Percentiles rank a stretch among this genome's conserved stretches.
These are phyloP conservation scores for Drosophila nannoptera DNA, from an alignment of 1,140 invertebrate genomes.

Conservation along the genomic window DNA sequence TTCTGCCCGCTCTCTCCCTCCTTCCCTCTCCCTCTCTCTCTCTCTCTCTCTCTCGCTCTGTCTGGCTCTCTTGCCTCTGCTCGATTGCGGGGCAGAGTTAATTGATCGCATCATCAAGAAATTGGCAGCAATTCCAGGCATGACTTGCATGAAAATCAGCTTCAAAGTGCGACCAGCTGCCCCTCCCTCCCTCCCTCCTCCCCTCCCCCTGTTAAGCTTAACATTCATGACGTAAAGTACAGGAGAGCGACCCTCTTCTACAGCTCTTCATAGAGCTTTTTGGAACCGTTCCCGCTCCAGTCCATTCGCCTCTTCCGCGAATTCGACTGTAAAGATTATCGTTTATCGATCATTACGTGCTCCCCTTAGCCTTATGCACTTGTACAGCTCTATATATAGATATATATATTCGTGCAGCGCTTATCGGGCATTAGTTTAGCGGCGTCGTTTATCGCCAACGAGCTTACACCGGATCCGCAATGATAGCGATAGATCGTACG, in stretches of 20 bases:
- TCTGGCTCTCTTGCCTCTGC: background rate
- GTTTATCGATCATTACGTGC: background rate
- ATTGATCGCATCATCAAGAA: constrained; percentile 38
- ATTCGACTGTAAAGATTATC: background rate
- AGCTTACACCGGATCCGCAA: constrained; percentile 34
- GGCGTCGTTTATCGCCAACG: constrained; percentile 23
- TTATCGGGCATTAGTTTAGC: constrained; percentile 23
- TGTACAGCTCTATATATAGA: constrained; percentile 8
- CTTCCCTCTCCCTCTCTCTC: background rate
- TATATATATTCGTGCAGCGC: constrained; percentile 13
- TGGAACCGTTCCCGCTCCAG: no score
- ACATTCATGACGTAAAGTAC: background rate
- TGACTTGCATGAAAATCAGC: constrained; percentile 22
- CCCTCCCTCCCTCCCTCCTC: background rate
- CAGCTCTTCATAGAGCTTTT: no score
- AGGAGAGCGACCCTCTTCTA: no score
- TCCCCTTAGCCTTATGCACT: no score
- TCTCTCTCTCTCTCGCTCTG: background rate
- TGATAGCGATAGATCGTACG: constrained; percentile 13
- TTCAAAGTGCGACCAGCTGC: background rate
- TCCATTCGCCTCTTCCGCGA: background rate
- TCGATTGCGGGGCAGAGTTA: constrained; percentile 14
- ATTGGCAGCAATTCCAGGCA: constrained; percentile 30
- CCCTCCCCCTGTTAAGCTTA: background rate
- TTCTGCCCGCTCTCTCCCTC: constrained; percentile 12